Conservation (phyloP, 2,797 vertebrate species). For the Cetoscarus ocellatus region DNA sequence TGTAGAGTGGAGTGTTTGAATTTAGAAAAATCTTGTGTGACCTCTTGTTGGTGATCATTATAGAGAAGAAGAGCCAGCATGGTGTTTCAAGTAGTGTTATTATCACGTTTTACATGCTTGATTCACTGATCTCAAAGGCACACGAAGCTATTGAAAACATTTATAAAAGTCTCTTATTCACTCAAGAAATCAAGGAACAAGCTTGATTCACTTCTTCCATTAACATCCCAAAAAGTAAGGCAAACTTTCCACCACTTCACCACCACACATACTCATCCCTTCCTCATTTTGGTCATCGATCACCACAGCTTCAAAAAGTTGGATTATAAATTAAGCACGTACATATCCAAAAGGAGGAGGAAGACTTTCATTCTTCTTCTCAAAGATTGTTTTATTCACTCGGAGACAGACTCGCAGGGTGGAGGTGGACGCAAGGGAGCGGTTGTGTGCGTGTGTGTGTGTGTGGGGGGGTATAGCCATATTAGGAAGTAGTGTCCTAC, state of each 20-base stretch:
- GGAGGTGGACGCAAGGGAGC: slow-evolving; percentile 54
- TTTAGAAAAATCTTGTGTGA: slow-evolving; percentile 6
- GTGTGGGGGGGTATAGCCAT: slow-evolving; percentile 52
- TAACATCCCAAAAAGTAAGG: slow-evolving; percentile 37
- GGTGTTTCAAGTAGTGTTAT: not conserved
- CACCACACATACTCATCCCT: slow-evolving; percentile 39
- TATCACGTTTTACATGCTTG: slow-evolving; percentile 1
- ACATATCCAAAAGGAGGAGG: slow-evolving; percentile 3
- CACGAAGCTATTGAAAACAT: not conserved
- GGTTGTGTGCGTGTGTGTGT: not conserved
- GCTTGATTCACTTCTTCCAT: slow-evolving; percentile 8
- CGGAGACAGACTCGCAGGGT: slow-evolving; percentile 47
- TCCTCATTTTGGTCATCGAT: slow-evolving; percentile 25
- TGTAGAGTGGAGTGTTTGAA: slow-evolving; percentile 29
- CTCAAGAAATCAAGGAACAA: not conserved
- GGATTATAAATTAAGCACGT: slow-evolving; percentile 12
- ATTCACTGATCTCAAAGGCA: not conserved
- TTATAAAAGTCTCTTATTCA: slow-evolving; percentile 26
- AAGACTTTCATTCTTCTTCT: slow-evolving; percentile 1
- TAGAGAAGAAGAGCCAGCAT: not conserved
- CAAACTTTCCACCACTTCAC: slow-evolving; percentile 66
- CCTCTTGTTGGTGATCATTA: slow-evolving; percentile 17
- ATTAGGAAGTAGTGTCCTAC: slow-evolving; percentile 85
- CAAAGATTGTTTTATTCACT: slow-evolving; percentile 58
- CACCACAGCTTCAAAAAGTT: slow-evolving; percentile 16